Evolutionary conservation across 2,888 invertebrate species (phyloP), one percentile per base, ranked within the genome.

Genomic region (Sarcophaga variegata): DNA sequence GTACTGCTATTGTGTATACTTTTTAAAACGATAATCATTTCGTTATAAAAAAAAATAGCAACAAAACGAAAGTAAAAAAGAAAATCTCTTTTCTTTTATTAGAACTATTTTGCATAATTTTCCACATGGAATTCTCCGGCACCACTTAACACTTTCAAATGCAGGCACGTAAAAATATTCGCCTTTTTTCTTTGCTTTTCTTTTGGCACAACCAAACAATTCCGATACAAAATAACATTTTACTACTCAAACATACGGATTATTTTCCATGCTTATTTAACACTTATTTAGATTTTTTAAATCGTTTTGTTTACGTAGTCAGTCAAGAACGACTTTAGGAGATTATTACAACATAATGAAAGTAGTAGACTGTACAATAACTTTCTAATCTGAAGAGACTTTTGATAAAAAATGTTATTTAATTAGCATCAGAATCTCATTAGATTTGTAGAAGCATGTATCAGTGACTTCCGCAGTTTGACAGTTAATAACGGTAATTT

Each of bases 131-230:
- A 77, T 82, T 71, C 37, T 37, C 20, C 54, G 78, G 69, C 72
- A 69, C 45, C 78, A 79, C 67, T 83, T 83, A 74, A 74, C 78
- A 74, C 77, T 62, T 83, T 83, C 78, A 78, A 72, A 62, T 71
- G 27, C 77, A 83, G 83, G 78, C 78, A 83, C 12, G 64, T 74
- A 74, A 63, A 78, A 72, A 70, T 64, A 37, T 37, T 37, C 8
- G 0, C 37, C 8, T 45, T 54, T 54, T 54, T 54, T 17, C 14
- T 22, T 14, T 22, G 10, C 25, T 12, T 64, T 64, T 25, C 10
- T n/a, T 62, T 83, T 83, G 71, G 66, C 77, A 70, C 66, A 66
- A 49, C 25, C 64, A 47, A 66, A 49, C 25, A 60, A 47, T 70
- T 76, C n/a, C 17, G 45, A 25, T 45, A 70, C 63, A 76, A 69